These are phyloP conservation scores for Danio albolineatus DNA, from an alignment of 2,797 vertebrate species.

Conservation along the genomic window DNA sequence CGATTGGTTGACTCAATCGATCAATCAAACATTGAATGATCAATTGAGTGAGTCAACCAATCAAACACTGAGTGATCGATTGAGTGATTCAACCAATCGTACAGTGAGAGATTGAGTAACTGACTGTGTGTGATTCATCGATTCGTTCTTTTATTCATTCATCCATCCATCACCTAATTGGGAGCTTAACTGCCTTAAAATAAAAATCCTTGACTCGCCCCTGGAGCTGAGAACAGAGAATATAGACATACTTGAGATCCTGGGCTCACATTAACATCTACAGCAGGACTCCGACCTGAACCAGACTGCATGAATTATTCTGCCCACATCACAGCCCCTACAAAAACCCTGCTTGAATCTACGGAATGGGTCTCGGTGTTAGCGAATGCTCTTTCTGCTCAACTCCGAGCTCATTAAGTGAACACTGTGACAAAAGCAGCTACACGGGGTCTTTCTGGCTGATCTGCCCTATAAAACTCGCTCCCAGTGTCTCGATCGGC, in stretches of 20 bases:
- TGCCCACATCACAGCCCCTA: conserved; percentile 71
- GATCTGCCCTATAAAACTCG: neutral
- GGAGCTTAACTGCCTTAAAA: no score
- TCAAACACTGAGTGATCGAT: no score
- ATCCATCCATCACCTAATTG: no score
- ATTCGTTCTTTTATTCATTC: no score
- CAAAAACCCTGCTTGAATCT: conserved; percentile 71
- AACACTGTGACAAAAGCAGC: conserved; percentile 1
- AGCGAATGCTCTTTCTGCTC: conserved; percentile 66
- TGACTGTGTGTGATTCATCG: no score
- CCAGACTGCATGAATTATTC: conserved; percentile 70
- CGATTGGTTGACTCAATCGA: no score
- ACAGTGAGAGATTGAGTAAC: no score
- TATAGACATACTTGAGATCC: conserved; percentile 67
- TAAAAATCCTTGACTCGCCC: no score
- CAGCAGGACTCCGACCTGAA: conserved; percentile 61
- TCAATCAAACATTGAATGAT: no score
- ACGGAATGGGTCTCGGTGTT: neutral
- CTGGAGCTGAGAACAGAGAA: conserved; percentile 57
- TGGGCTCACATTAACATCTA: conserved; percentile 62
- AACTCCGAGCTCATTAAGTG: conserved; percentile 70
- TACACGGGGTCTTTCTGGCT: neutral
- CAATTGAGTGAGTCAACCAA: no score
- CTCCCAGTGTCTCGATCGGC: neutral
- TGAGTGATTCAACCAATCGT: no score